These are phyloP conservation scores for Drosophila borealis DNA, from an alignment of 2,888 invertebrate genomes.

Conservation along the genomic window DNA sequence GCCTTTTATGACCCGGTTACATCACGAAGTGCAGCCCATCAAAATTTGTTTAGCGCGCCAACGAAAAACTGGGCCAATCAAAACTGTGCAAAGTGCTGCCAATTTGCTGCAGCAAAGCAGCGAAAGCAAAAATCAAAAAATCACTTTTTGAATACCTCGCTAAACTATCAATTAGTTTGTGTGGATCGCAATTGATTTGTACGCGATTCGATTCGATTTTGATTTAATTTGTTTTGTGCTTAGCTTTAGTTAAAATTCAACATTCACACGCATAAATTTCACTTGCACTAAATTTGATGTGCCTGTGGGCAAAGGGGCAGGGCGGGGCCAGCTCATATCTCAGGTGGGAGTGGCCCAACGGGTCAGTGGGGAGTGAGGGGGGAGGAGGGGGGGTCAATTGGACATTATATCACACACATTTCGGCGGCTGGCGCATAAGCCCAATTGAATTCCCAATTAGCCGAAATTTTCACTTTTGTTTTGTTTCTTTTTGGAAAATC, in stretches of 20 bases:
- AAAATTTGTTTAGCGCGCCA: conserved; percentile 5
- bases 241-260: conserved; percentile 63
- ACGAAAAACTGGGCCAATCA: conserved; percentile 47
- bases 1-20: conserved; percentile 50
- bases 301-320: not conserved
- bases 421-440: not conserved
- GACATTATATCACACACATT: conserved; percentile 49
- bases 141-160: conserved; percentile 38
- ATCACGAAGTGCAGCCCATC: conserved; percentile 41
- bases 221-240: conserved; percentile 36
- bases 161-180: conserved; percentile 57
- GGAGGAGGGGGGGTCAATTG: not conserved
- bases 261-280: conserved; percentile 78
- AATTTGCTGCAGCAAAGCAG: conserved; percentile 29
- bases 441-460: conserved; percentile 63
- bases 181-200: conserved; percentile 20
- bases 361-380: too few relatives aligned
- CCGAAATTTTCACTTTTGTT: conserved; percentile 64
- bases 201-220: conserved; percentile 34
- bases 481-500: conserved; percentile 22
- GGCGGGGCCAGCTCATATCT: conserved; percentile 25
- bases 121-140: conserved; percentile 45
- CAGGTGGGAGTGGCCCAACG: not conserved
- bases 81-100: conserved; percentile 18
- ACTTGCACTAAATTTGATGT: conserved; percentile 69